Conservation (phyloP, 1,140 invertebrate species). For the Pygmarrhopalites habei region DNA sequence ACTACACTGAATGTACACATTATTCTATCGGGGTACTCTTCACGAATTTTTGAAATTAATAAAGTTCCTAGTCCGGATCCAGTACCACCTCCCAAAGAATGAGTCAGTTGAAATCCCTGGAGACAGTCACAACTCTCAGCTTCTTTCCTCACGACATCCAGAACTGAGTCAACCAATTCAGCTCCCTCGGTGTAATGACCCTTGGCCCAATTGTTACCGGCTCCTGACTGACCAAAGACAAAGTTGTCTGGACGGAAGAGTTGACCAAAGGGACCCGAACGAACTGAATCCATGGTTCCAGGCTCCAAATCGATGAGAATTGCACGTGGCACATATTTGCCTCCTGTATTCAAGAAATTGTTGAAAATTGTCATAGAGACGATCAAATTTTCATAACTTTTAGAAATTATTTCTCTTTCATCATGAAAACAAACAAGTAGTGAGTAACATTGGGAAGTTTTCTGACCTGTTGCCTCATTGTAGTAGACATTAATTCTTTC, state of each 20-base stretch:
- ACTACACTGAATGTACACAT: constrained; percentile 85
- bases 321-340: constrained; percentile 86
- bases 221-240: constrained; percentile 80
- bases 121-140: constrained; percentile 53
- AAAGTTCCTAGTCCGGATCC: constrained; percentile 82
- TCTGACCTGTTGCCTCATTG: constrained; percentile 46
- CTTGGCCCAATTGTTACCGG: too few species aligned
- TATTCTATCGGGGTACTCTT: constrained; percentile 85
- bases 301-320: constrained; percentile 61
- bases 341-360: too few species aligned
- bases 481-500: constrained; percentile 52
- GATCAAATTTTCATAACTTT: background rate
- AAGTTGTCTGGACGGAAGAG: constrained; percentile 79
- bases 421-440: background rate
- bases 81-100: too few species aligned
- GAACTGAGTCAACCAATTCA: constrained; percentile 51
- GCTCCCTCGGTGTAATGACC: too few species aligned
- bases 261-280: constrained; percentile 62
- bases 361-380: background rate
- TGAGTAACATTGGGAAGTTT: background rate
- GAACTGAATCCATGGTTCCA: constrained; percentile 43
- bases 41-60: constrained; percentile 73
- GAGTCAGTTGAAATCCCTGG: constrained; percentile 55
- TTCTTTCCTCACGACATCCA: constrained; percentile 53
- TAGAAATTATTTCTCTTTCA: background rate